Base-by-base conservation (phyloP, 2,113 vertebrate species). In the Rana temporaria region DNA sequence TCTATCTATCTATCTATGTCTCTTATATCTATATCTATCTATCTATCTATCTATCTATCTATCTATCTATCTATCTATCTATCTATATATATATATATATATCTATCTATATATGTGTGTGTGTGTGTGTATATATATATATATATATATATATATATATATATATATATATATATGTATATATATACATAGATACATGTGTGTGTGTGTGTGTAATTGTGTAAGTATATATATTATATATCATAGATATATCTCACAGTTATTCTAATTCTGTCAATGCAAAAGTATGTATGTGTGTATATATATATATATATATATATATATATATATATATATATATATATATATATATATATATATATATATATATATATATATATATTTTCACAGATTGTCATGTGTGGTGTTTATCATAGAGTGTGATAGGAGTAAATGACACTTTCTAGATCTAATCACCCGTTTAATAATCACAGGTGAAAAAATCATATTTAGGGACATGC, bases 381-480 rank as follows among this genome's bases (percentile, higher is more conserved):
- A 52, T 48, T 20, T 20, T 17, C 15, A 38, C 38, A 4, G 20
- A 8, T 48, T 34, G 66, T 11, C 59, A 52, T 26, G 6, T 38
- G 20, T 5, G 16, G 14, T 9, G 9, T n/a, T n/a, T n/a, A n/a
- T n/a, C n/a, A n/a, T n/a, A n/a, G 5, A 42, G 42, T 8, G 1
- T 57, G 34, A 79, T 79, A 26, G 30, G 70, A 42, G 53, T 80
- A 6, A 26, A 62, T 79, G 18, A 17, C 65, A 59, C 30, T 14
- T 62, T 68, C 77, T 19, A 52, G n/a, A 42, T 70, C 78, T 69
- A 70, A 79, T 69, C 65, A 79, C 55, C 78, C 34, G 55, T 79
- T 62, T 70, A 80, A 70, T 80, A 48, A 70, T 71, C 66, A 24
- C 78, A 80, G 78, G 78, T 80, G 78, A 80, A 66, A 24, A 60